Conservation (phyloP, 2,113 vertebrate genomes). For the Pipra filicauda region DNA sequence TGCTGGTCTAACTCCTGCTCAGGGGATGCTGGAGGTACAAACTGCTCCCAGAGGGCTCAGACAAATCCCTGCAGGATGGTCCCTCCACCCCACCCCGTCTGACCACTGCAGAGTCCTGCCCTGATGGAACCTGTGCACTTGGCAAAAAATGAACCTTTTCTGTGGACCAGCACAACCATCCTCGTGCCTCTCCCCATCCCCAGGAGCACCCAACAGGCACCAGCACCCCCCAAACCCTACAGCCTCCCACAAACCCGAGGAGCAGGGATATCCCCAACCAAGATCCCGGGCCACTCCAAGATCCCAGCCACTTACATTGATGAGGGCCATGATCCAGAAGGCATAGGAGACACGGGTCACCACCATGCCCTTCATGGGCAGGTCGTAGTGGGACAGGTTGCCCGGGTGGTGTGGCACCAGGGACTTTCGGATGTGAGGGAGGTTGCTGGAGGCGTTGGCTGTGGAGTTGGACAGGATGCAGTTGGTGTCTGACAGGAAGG, state of each 20-base stretch:
- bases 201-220: background rate
- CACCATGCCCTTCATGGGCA: constrained; percentile 72
- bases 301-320: constrained; percentile 83
- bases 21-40: background rate
- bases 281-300: too few species aligned
- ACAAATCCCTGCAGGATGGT: rapidly evolving
- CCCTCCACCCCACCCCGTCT: rapidly evolving
- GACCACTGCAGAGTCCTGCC: background rate
- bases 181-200: rapidly evolving
- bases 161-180: background rate
- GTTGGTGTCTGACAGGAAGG: constrained; percentile 90
- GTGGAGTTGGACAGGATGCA: constrained; percentile 85
- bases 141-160: rapidly evolving
- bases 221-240: background rate
- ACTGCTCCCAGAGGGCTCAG: background rate
- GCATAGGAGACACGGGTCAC: constrained; percentile 86
- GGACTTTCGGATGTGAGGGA: constrained; percentile 80
- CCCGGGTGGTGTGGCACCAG: constrained; percentile 64
- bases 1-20: background rate
- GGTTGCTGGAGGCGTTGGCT: constrained; percentile 67
- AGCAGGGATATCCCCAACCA: rapidly evolving
- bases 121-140: rapidly evolving
- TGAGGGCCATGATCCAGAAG: constrained; percentile 98
- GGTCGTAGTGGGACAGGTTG: constrained; percentile 77
- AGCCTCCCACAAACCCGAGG: rapidly evolving